These are phyloP conservation scores for Pterostichus madidus DNA, from an alignment of 2,888 invertebrate species.

Conservation along the genomic window DNA sequence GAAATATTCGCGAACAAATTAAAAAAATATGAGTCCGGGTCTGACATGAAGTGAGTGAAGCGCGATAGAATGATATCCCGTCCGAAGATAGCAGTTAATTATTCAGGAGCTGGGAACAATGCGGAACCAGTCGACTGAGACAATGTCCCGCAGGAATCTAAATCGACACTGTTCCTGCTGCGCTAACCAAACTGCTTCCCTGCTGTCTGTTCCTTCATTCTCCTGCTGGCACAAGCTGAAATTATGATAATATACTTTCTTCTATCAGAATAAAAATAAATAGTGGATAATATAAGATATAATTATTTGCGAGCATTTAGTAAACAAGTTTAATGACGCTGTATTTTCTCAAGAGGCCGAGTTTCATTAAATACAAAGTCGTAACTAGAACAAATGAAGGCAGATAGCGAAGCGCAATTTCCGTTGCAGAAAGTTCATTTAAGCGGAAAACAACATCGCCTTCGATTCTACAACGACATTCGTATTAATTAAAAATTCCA, in stretches of 20 bases:
- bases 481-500: slow-evolving; percentile 36
- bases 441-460: slow-evolving; percentile 30
- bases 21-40: background rate
- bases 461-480: background rate
- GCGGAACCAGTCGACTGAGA: slow-evolving; percentile 5
- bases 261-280: background rate
- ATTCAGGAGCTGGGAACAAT: slow-evolving; percentile 47
- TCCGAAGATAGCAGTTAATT: slow-evolving; percentile 54
- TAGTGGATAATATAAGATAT: background rate
- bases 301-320: slow-evolving; percentile 30
- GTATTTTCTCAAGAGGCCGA: slow-evolving; percentile 28
- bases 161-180: slow-evolving; percentile 37
- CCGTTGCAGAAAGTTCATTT: slow-evolving; percentile 9
- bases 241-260: background rate
- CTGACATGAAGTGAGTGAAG: slow-evolving; percentile 3
- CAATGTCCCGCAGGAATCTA: slow-evolving; percentile 44
- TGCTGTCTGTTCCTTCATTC: too few relatives aligned
- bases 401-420: slow-evolving; percentile 41
- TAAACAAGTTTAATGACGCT: slow-evolving; percentile 38
- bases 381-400: slow-evolving; percentile 50
- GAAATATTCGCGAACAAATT: background rate
- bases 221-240: background rate
- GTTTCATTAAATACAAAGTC: slow-evolving; percentile 50
- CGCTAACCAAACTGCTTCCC: slow-evolving; percentile 11
- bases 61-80: slow-evolving; percentile 34